Evolutionary conservation across 2,113 vertebrate genomes (phyloP).

Genomic region (Aphyosemion australe): DNA sequence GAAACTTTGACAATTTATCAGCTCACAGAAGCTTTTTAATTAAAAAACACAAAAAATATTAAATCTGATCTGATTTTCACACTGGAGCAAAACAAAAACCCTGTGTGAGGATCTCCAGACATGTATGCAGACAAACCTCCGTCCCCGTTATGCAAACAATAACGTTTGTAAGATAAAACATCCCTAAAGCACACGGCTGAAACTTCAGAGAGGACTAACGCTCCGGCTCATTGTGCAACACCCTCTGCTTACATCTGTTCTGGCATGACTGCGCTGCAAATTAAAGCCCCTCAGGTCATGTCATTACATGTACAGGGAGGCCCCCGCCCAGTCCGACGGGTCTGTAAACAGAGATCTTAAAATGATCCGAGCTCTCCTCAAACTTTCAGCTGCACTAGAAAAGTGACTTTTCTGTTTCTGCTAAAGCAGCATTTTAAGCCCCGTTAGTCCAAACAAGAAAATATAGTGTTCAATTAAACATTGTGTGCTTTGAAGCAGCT

Average conservation of each 20-base stretch:
- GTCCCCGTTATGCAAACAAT: background rate
- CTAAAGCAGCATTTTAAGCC: background rate
- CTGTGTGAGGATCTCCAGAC: too few relatives aligned
- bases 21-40: too few relatives aligned
- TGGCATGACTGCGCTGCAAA: constrained; percentile 19
- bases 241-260: background rate
- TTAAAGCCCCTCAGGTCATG: constrained; percentile 12
- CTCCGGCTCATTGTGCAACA: background rate
- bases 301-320: constrained; percentile 22
- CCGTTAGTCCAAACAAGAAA: background rate
- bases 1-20: too few relatives aligned
- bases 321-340: constrained; percentile 3
- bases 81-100: too few relatives aligned
- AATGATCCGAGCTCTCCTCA: background rate
- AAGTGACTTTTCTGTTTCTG: background rate
- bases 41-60: too few relatives aligned
- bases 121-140: too few relatives aligned
- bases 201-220: constrained; percentile 3
- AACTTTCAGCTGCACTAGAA: background rate
- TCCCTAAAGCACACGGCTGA: background rate
- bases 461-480: too few relatives aligned
- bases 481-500: background rate
- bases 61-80: too few relatives aligned
- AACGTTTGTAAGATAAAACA: background rate
- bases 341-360: background rate